Evolutionary conservation across 2,797 vertebrate genomes (phyloP), one percentile per base, ranked within the genome.

Genomic region (Lerista edwardsae): DNA sequence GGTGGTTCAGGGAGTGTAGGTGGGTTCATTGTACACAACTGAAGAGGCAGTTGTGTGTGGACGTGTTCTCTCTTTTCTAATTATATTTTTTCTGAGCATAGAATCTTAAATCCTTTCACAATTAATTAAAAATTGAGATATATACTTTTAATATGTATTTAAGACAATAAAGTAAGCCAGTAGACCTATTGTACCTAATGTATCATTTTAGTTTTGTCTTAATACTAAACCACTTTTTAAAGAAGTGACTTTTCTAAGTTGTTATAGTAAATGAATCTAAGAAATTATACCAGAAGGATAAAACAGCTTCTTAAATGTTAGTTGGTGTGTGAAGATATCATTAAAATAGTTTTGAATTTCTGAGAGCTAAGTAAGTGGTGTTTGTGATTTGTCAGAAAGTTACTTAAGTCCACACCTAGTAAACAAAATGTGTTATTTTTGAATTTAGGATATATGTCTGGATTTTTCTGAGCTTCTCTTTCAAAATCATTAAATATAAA

Each of bases 171-270:
- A 85, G 83, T n/a, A 77, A 44, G 47, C 7, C 31, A 68, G n/a
- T 4, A 79, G 21, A 78, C 23, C 0, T 17, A 65, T 82, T 64
- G 80, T 11, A 6, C 0, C 1, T 29, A 6, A 2, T 8, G 79
- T 62, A 74, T 15, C 10, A 85, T 77, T 76, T 44, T 23, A 69
- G 39, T 8, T 75, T 61, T 61, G 61, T 39, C 7, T n/a, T 64
- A 55, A 57, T 57, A 41, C 4, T 31, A n/a, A 61, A 57, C n/a
- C 29, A 23, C 21, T 29, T 69, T 69, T 72, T 72, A 44, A 31
- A 72, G 47, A 79, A 55, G 34, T 74, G 21, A 8, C 17, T 85
- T 75, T 68, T n/a, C 27, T 80, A 47, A n/a, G 12, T 3, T 36
- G 47, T 84, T 74, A 39, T 44, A 65, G 74, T 36, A 57, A 55